Base-by-base conservation (phyloP, 1,140 invertebrate species). In the Anoplophora glabripennis region DNA sequence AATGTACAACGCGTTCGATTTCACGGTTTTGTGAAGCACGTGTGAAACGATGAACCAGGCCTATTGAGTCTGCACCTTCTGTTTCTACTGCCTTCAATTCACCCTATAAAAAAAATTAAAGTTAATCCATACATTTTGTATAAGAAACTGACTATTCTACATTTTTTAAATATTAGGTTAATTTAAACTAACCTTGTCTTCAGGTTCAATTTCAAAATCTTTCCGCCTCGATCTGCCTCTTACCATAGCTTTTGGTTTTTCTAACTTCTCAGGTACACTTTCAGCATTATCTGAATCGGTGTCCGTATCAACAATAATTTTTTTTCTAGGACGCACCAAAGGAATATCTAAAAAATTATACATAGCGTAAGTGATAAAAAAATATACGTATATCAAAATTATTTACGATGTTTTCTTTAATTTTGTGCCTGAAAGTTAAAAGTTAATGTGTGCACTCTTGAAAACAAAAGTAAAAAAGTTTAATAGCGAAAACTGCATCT, bases 1-100 rank as follows among this genome's bases (percentile, higher is more conserved):
- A 57, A 60, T 72, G 67, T n/a, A 70, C 65, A 37, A 73, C 58
- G 37, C 61, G 47, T 45, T 73, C 70, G 15, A 65, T 45, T 58
- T 72, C 67, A 3, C 53, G 56, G 45, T 59, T 59, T 49, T 64
- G 63, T 11, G 61, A 65, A 53, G 40, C 37, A 5, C 54, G 38
- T 11, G 48, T 53, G 11, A 57, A 35, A 17, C 54, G 18, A 28
- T 36, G 47, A 17, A 52, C 35, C 12, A 28, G 10, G n/a, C 38
- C 15, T 10, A 52, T 7, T 3, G 48, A 15, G 15, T 61, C 47
- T n/a, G 44, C 28, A 17, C 37, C 14, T n/a, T 60, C 58, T n/a
- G 12, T 9, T 12, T 8, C n/a, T 4, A 36, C 17, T 4, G 52
- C 21, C 15, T 38, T 11, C 21, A 49, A 48, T 28, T 49, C n/a